Base-by-base conservation (phyloP, 2,797 vertebrate species). In the Cichlasoma orientale region DNA sequence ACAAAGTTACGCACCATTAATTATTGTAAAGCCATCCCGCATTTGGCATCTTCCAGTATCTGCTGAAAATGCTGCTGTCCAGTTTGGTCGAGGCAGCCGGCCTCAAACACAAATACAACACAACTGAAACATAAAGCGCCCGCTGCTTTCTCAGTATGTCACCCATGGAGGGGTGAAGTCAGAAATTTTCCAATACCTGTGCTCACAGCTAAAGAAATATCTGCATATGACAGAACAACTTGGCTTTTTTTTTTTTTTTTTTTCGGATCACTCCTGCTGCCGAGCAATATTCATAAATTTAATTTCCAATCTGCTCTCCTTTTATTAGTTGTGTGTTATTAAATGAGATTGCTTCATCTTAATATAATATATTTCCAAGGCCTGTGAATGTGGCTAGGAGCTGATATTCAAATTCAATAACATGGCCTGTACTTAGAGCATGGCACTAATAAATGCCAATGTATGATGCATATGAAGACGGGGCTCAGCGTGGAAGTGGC, bases 251-350 rank as follows among this genome's bases (percentile, higher is more conserved):
- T 96, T 97, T 92, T 92, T 92, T 92, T 36, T 36, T 36, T 36
- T 11, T 97, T 95, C 92, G 95, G 95, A 96, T 97, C 96, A 96
- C 97, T 97, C 96, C 96, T 96, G 94, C 96, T 95, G 94, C 96
- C 94, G 93, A 96, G 97, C 97, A 98, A 98, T 99, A 99, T 98
- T 98, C 97, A 98, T 97, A 98, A 98, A 99, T 98, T 97, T 97
- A 98, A 99, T 99, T 99, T 97, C 94, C 96, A 97, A 97, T 97
- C 97, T 96, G 96, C 96, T 95, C 96, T 97, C 95, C 97, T 97
- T 98, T 99, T 99, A 99, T 99, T 99, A 98, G 97, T 99, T 98
- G 96, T 96, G 94, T 98, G 97, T 99, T 99, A 99, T 99, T 99
- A 99, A 99, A 99, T 97, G 97, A 98, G 97, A 98, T 97, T 98